phyloP scores from a whole-genome alignment of 2,113 vertebrate species.

The Tinamus guttatus region DNA sequence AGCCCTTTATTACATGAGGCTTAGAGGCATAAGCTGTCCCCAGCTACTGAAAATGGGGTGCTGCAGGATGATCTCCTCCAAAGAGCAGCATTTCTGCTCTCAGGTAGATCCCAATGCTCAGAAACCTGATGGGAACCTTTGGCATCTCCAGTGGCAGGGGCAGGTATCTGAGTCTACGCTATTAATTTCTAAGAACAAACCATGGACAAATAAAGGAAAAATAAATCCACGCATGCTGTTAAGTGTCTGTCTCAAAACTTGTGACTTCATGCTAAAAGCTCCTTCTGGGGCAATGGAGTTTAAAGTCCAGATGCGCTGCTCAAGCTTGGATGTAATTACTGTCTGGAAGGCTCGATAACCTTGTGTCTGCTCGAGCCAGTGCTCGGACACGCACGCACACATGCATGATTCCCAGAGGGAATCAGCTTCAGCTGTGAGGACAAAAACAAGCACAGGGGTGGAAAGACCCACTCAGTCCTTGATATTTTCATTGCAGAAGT shows the following conservation, averaged over 20 bases:
- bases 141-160: not conserved
- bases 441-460: not conserved
- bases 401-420: not conserved
- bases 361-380: not conserved
- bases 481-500: not conserved
- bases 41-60: not conserved
- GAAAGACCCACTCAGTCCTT: not conserved
- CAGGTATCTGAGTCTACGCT: not conserved
- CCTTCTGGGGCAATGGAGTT: not conserved
- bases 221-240: not conserved
- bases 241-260: not conserved
- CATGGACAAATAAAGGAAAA: slow-evolving; percentile 3
- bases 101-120: not conserved
- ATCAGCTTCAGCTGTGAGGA: not conserved
- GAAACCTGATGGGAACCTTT: not conserved
- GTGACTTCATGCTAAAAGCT: not conserved
- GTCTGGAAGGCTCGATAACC: not conserved
- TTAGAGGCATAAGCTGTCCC: not conserved
- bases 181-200: not conserved
- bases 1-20: not conserved
- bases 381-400: not conserved
- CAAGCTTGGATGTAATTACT: not conserved
- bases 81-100: not conserved
- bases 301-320: not conserved
- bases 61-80: not conserved